A percentile compares a stretch with the other conserved stretches of the same genome.
Evolutionary conservation across 2,113 vertebrate species (phyloP).

Genomic region (Okapia johnstoni): DNA sequence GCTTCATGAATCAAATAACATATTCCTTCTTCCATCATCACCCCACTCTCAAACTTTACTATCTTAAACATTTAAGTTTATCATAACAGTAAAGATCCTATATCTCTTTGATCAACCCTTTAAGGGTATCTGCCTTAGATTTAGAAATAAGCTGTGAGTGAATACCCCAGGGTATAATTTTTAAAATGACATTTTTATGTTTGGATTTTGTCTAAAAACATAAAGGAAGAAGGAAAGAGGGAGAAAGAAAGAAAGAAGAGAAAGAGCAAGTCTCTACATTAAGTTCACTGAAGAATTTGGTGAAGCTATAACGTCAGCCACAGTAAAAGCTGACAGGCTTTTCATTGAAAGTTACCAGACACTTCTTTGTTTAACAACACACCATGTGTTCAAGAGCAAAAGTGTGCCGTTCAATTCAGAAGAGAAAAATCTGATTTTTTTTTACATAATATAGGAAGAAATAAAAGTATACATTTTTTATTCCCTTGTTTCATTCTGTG

Average conservation of each 20-base stretch:
- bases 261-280: neutral
- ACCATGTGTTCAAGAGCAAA: neutral
- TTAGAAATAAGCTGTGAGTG: neutral
- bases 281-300: neutral
- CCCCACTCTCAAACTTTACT: neutral
- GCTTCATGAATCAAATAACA: neutral
- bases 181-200: conserved; percentile 5
- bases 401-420: neutral
- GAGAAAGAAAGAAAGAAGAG: neutral
- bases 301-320: neutral
- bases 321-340: conserved; percentile 19
- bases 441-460: neutral
- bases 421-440: neutral
- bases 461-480: conserved; percentile 1
- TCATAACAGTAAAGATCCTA: neutral
- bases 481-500: neutral
- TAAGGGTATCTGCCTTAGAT: neutral
- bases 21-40: neutral
- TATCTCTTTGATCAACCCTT: neutral
- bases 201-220: conserved; percentile 18
- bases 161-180: neutral
- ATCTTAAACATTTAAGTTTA: conserved; percentile 17
- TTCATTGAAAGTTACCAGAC: conserved; percentile 29
- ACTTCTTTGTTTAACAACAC: neutral
- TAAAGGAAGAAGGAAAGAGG: neutral